Evolutionary conservation across 2,797 vertebrate genomes (phyloP).

Genomic region (Tadarida brasiliensis): DNA sequence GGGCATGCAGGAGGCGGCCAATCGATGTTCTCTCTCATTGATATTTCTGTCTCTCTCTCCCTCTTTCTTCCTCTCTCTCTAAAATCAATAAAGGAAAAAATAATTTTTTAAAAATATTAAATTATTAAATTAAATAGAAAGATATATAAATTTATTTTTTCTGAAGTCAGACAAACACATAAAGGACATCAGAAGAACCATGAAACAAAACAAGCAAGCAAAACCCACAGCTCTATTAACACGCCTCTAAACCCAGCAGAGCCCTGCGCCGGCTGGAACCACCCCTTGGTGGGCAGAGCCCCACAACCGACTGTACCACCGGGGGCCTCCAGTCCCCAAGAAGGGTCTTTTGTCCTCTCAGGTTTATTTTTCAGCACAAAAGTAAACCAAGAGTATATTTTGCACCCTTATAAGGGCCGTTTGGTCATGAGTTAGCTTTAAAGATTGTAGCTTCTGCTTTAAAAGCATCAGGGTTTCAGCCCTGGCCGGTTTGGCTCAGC

Average conservation of each 20-base stretch:
- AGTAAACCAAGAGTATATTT: background rate
- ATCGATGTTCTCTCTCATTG: too few species aligned
- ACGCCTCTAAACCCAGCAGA: background rate
- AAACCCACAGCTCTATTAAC: background rate
- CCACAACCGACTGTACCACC: rapidly evolving
- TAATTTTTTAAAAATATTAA: too few species aligned
- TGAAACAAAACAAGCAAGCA: background rate
- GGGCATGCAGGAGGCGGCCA: too few species aligned
- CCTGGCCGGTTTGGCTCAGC: too few species aligned
- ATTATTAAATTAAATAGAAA: background rate
- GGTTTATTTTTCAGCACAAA: constrained; percentile 19
- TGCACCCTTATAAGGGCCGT: background rate
- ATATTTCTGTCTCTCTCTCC: too few species aligned
- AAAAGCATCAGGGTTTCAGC: constrained; percentile 46
- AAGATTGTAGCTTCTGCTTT: constrained; percentile 39
- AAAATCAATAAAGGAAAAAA: too few species aligned
- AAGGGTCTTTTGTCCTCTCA: constrained; percentile 7
- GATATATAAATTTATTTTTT: background rate
- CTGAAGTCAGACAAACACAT: background rate
- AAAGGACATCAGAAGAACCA: background rate
- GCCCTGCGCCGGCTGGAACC: background rate
- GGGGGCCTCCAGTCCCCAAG: background rate
- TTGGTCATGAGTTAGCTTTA: background rate
- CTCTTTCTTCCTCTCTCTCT: too few species aligned
- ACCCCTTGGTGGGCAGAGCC: background rate